phyloP scores from a whole-genome alignment of 2,888 invertebrate genomes.

The Phytoseiulus persimilis region DNA sequence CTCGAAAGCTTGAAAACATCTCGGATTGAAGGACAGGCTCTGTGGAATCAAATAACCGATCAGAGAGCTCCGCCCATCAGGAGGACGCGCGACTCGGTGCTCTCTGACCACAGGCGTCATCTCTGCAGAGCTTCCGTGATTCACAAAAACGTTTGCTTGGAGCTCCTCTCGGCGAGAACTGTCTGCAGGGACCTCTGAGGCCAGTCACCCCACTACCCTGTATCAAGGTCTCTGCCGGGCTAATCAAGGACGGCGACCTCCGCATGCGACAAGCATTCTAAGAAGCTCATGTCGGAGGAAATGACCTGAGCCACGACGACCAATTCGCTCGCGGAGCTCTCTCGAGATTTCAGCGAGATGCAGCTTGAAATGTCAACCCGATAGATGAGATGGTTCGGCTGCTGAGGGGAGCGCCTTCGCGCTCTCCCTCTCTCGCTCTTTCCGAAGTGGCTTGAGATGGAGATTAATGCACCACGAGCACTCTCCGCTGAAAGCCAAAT shows the following conservation, averaged over 20 bases:
- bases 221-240: neutral
- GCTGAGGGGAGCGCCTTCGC: neutral
- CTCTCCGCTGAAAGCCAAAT: neutral
- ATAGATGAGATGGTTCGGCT: neutral
- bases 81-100: no score
- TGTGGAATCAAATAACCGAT: neutral
- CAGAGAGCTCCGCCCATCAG: no score
- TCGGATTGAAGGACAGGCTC: neutral
- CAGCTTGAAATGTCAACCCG: neutral
- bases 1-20: neutral
- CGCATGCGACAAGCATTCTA: neutral
- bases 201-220: neutral
- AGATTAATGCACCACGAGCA: neutral
- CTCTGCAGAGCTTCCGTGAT: neutral
- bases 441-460: neutral
- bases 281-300: neutral
- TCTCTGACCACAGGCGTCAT: neutral
- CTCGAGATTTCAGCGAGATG: neutral
- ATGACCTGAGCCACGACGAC: neutral
- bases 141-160: neutral
- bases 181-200: neutral
- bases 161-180: neutral
- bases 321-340: neutral
- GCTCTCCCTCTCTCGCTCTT: neutral
- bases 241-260: neutral